Base-by-base conservation (phyloP, 2,113 vertebrate genomes). In the Gopherus flavomarginatus region DNA sequence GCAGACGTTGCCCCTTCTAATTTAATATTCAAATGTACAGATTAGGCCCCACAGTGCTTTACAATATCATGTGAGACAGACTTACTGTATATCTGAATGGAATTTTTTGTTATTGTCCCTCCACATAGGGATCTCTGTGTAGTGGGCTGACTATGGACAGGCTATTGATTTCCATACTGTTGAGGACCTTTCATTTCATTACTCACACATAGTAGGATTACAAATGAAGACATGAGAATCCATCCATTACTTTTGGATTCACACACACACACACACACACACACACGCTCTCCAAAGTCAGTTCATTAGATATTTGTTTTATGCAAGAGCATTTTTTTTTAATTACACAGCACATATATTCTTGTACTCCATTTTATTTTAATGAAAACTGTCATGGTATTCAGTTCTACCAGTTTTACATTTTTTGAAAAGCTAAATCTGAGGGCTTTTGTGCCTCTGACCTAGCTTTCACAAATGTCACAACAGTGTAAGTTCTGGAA, bases 11-110 rank as follows among this genome's bases (percentile, higher is more conserved):
- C 97, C 97, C 97, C 97, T 87, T 81, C 95, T 98, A 98, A 98
- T 98, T 97, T 97, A 98, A 98, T 98, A 98, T 97, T 98, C 92
- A 98, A 98, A 98, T 97, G 93, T 90, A 95, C 98, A 95, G 96
- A 97, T 97, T 97, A 97, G 92, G 89, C 88, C 89, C 80, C 90
- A 90, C 50, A 91, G 83, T 86, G 87, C 62, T 94, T 75, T 89
- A 54, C 49, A 95, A 81, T 87, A 97, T 96, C 85, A 96, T 2
- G 3, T 90, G 92, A 98, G 53, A n/a, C 62, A 94, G 85, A 75
- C 95, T 97, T 95, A 92, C 91, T 95, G 83, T 91, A 88, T 87
- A 94, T 92, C 94, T 92, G 16, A 90, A 86, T 91, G 91, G 88
- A 97, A 95, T 94, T 93, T 93, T 62, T 77, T 86, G 8, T 69